Evolutionary conservation across 1,140 invertebrate genomes (phyloP).

Genomic region (Octopus sinensis): DNA sequence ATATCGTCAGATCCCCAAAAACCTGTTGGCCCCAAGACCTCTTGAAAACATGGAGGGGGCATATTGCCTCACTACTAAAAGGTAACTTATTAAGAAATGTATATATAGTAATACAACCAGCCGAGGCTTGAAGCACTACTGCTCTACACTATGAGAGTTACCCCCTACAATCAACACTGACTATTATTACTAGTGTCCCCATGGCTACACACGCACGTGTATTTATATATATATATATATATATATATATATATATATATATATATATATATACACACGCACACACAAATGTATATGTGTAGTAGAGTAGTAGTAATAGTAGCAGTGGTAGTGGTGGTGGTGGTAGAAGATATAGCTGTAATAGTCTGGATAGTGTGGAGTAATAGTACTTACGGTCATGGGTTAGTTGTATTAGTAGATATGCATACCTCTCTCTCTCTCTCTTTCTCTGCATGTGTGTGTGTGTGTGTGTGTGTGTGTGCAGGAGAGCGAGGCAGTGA

Average conservation of each 20-base stretch:
- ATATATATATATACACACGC: not conserved
- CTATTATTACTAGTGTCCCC: not conserved
- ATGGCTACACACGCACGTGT: not conserved
- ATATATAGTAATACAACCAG: no score
- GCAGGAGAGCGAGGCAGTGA: not conserved
- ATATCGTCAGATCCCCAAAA: no score
- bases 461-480: slow-evolving; percentile 5
- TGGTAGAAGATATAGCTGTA: not conserved
- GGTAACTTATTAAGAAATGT: no score
- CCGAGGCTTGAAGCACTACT: no score
- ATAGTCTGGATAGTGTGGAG: not conserved
- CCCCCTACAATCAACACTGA: no score
- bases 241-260: not conserved
- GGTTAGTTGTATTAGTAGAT: not conserved
- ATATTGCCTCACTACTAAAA: no score
- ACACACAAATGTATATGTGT: not conserved
- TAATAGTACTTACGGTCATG: not conserved
- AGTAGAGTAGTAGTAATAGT: not conserved
- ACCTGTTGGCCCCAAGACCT: no score
- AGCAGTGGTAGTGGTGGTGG: not conserved
- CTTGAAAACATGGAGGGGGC: no score
- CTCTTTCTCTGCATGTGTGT: not conserved
- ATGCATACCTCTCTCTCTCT: not conserved
- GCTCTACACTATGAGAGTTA: no score
- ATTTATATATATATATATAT: not conserved